Conservation (phyloP, 2,113 vertebrate genomes). For the Diglossa brunneiventris region DNA sequence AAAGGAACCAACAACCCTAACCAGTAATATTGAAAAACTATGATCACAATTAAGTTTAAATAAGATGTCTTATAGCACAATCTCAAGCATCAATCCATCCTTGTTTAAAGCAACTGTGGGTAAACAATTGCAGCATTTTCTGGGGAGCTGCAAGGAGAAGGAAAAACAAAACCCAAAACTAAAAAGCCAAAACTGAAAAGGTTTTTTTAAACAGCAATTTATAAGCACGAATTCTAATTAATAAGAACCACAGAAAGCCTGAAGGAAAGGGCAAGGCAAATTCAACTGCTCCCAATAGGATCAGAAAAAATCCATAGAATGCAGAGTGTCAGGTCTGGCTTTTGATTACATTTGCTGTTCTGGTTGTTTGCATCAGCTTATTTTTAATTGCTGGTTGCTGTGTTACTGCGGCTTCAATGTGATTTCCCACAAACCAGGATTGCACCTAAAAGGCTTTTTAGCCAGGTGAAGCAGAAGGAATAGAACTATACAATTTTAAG, state of each 20-base stretch:
- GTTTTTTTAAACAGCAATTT: not conserved
- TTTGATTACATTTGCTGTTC: conserved; percentile 53
- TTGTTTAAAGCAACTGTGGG: not conserved
- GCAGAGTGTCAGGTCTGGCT: conserved; percentile 32
- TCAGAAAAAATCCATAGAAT: conserved; percentile 37
- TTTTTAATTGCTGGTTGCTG: conserved; percentile 50
- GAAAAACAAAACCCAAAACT: not conserved
- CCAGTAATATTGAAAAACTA: not conserved
- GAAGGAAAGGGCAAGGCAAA: conserved; percentile 33
- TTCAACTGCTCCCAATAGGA: conserved; percentile 10
- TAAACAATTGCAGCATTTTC: not conserved
- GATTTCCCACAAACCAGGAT: conserved; percentile 51
- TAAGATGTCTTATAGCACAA: not conserved
- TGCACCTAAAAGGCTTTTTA: conserved; percentile 21
- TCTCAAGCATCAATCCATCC: not conserved
- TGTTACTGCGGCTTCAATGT: not conserved
- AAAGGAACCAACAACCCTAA: not conserved
- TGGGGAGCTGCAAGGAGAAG: not conserved
- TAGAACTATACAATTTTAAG: not conserved
- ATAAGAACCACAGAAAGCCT: not conserved
- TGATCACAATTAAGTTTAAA: not conserved
- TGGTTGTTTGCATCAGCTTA: conserved; percentile 40
- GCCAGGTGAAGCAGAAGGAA: not conserved
- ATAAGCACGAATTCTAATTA: conserved; percentile 14
- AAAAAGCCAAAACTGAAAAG: not conserved